These are phyloP conservation scores for Potamilus streckersoni DNA, from an alignment of 1,140 invertebrate genomes.

Conservation along the genomic window DNA sequence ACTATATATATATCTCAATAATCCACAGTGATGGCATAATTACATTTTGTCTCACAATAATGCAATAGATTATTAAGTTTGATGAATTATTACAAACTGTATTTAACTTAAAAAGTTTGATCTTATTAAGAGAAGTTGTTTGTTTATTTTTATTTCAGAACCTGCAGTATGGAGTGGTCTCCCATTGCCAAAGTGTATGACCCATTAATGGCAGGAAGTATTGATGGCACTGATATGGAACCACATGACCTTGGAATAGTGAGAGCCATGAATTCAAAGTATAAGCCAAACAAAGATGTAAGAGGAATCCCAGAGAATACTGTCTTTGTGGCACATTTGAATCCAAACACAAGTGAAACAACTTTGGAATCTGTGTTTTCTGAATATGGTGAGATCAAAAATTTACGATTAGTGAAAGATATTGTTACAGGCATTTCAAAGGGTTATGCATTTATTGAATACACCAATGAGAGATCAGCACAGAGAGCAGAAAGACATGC, in stretches of 20 bases:
- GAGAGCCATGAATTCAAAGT: conserved; percentile 78
- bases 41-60: no score
- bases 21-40: no score
- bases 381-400: conserved; percentile 72
- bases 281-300: conserved; percentile 72
- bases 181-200: conserved; percentile 54
- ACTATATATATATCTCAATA: no score
- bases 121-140: no score
- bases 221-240: conserved; percentile 85
- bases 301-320: conserved; percentile 78
- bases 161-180: conserved; percentile 25
- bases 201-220: conserved; percentile 79
- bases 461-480: conserved; percentile 74
- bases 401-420: conserved; percentile 80
- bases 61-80: no score
- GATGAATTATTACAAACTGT: no score
- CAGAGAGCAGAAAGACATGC: conserved; percentile 74
- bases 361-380: conserved; percentile 64
- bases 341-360: conserved; percentile 76
- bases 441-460: conserved; percentile 90
- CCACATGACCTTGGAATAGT: conserved; percentile 85
- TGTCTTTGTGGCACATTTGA: conserved; percentile 83
- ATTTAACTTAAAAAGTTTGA: no score
- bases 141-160: no score
- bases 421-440: conserved; percentile 85